Conservation (phyloP, 2,113 vertebrate genomes). For the Xyrauchen texanus region DNA sequence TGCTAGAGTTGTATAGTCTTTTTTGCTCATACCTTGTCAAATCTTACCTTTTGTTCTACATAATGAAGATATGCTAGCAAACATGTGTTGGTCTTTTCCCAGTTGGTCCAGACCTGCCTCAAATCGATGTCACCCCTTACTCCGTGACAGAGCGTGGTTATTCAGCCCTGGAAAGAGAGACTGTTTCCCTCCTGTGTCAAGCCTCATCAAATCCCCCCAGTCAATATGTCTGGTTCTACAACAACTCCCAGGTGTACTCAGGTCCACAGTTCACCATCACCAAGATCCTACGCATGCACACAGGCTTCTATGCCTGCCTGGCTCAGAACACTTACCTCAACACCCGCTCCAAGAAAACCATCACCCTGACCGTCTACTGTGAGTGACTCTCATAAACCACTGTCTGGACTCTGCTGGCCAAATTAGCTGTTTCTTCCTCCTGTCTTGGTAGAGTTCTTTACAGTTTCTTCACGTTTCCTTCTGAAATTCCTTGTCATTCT, state of each 20-base stretch:
- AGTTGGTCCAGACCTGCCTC: slow-evolving; percentile 85
- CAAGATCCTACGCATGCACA: slow-evolving; percentile 77
- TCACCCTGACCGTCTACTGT: slow-evolving; percentile 88
- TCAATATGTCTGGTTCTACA: slow-evolving; percentile 86
- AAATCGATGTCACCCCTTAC: slow-evolving; percentile 82
- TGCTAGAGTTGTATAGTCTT: too few species aligned
- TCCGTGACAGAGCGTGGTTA: slow-evolving; percentile 77
- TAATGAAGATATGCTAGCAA: background rate
- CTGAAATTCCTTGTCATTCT: background rate
- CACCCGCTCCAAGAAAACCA: slow-evolving; percentile 77
- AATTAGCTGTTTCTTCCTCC: slow-evolving; percentile 21
- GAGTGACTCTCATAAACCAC: slow-evolving; percentile 67
- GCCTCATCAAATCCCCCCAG: slow-evolving; percentile 85
- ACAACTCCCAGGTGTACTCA: slow-evolving; percentile 78
- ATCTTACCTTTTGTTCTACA: background rate
- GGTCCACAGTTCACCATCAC: slow-evolving; percentile 80
- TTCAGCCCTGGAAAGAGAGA: slow-evolving; percentile 81
- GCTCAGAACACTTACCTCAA: slow-evolving; percentile 83
- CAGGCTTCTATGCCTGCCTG: slow-evolving; percentile 86
- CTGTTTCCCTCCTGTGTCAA: slow-evolving; percentile 83
- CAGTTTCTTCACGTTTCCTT: background rate
- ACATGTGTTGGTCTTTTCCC: background rate
- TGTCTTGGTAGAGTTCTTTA: background rate
- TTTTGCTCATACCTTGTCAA: too few species aligned
- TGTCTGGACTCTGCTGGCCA: slow-evolving; percentile 7